Base-by-base conservation (phyloP, 2,888 invertebrate genomes). In the Cantharis flavilabris region DNA sequence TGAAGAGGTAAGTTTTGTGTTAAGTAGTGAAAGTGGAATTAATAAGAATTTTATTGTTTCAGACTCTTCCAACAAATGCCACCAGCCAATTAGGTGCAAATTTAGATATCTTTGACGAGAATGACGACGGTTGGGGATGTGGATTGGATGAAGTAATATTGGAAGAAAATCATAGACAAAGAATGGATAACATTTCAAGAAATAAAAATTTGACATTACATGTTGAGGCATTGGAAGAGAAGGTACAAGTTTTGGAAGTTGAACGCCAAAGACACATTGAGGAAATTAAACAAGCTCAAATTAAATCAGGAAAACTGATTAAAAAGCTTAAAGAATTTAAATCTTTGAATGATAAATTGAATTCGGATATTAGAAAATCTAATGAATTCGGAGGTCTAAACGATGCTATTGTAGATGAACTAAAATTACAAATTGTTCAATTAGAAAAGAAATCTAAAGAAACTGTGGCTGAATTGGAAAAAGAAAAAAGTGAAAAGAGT, bases 241-340 rank as follows among this genome's bases (percentile, higher is more conserved):
- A 91, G 82, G 89, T 94, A n/a, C 87, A 89, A 28, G 89, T 90
- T 73, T 88, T 94, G 5, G 90, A 92, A 82, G 86, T 89, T 1
- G 91, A 93, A 79, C 91, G 92, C 78, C 90, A 91, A 16, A 88
- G 89, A 67, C 86, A 93, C 18, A 89, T 90, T 76, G 90, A 91
- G 73, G 94, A 95, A 82, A 90, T 94, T 9, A 91, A 92, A 80
- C 89, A 91, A 28, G 89, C 91, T 77, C 93, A 95, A 86, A 88
- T 92, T 0, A 96, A 96, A 86, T 92, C 93, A 30, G 92, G 92
- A 1, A 97, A 96, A 88, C 91, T 96, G 80, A 89, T 97, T 82
- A 94, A 94, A 83, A 97, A 96, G 87, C 88, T 97, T 65, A 97
- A 96, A 87, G 94, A 96, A 85, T 91, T 96, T 73, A 97, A 97